These are phyloP conservation scores for Sycophila sp. DNA, from an alignment of 1,140 invertebrate species.

Conservation along the genomic window DNA sequence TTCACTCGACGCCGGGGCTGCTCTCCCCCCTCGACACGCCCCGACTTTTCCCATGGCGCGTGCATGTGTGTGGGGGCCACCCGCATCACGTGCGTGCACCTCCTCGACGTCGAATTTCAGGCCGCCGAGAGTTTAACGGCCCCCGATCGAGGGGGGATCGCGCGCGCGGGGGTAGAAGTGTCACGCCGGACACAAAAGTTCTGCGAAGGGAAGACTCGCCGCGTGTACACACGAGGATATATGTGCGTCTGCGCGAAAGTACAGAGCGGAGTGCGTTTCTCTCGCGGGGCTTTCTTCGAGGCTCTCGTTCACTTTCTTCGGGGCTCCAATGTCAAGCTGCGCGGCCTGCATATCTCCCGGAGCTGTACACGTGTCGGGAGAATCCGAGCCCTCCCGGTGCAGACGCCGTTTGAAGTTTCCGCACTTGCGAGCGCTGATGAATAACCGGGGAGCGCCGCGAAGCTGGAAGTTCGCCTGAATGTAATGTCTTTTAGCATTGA, in stretches of 20 bases:
- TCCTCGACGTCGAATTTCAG: slow-evolving; percentile 2
- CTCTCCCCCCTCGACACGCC: neutral
- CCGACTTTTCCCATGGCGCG: neutral
- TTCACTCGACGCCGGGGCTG: slow-evolving; percentile 5
- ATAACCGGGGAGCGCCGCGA: too few species aligned
- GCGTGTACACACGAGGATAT: neutral
- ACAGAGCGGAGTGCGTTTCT: too few species aligned
- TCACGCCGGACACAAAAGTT: neutral
- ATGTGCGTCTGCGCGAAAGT: neutral
- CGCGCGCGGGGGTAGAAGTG: neutral
- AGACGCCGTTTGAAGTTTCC: too few species aligned
- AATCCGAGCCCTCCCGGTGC: too few species aligned
- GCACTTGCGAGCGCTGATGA: too few species aligned
- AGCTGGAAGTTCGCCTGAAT: too few species aligned
- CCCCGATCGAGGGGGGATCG: neutral
- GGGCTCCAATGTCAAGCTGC: too few species aligned
- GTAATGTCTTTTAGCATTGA: too few species aligned
- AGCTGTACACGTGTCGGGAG: too few species aligned
- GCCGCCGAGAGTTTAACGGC: neutral
- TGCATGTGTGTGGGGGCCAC: neutral
- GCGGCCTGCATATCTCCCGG: too few species aligned
- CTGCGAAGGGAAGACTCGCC: neutral
- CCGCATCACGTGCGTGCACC: neutral
- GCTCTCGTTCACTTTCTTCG: neutral
- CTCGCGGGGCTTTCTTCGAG: neutral